Base-by-base conservation (phyloP, 2,888 invertebrate genomes). In the Drosophila cognata region DNA sequence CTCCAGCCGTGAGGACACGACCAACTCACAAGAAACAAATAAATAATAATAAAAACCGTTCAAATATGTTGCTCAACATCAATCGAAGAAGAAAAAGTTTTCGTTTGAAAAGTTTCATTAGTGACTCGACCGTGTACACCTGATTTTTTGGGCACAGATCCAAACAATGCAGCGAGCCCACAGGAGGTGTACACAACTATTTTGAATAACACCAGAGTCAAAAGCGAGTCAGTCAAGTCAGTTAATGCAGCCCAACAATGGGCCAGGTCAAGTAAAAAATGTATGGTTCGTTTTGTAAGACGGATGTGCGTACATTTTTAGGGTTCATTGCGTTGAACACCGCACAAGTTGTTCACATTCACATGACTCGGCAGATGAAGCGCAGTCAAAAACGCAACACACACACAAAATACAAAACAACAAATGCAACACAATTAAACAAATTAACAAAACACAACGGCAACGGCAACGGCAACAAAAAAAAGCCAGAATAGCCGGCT, bases 1-100 rank as follows among this genome's bases (percentile, higher is more conserved):
- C 89, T 84, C 88, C 84, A 84, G 85, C 84, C 88, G 84, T 82
- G 84, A 75, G 83, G 80, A 88, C 88, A 85, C 84, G 84, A 85
- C 83, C 79, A 77, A 67, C 70, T 71, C 69, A 73, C 63, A 73
- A 36, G 7, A 25, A 36, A 33, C 33, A 25, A 55, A 18, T 35
- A 33, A 53, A 53, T n/a, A 38, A 38, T 28, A 56, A 77, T 80
- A 68, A 66, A 72, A 74, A 74, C 71, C 74, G 65, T 81, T 81
- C 75, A 76, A 73, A 84, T 65, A 77, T 74, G 65, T 72, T 72
- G 71, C 63, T 57, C 63, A 74, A 68, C 62, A 63, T 28, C 16
- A 35, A 36, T 51, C 46, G 57, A 51, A 52, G 74, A 67, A 64
- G 57, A 64, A 71, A 75, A 76, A 78, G 58, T 66, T 79, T 81